phyloP scores from a whole-genome alignment of 2,797 vertebrate species.

The Galago senegalensis region DNA sequence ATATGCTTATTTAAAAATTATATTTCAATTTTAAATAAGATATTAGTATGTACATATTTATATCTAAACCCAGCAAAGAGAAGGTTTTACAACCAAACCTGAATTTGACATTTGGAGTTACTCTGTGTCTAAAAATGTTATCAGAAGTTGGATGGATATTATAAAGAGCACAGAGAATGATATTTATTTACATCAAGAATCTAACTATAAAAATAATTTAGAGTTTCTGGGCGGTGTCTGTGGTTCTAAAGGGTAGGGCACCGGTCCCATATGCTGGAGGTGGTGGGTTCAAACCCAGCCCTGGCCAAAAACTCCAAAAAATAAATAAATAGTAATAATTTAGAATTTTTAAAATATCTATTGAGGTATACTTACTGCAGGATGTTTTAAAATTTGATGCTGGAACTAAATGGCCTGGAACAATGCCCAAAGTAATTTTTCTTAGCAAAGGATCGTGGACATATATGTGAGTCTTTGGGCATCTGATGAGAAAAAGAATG shows the following conservation, averaged over 20 bases:
- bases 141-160: background rate
- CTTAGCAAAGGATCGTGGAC: background rate
- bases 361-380: background rate
- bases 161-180: background rate
- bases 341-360: conserved; percentile 57
- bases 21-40: conserved; percentile 26
- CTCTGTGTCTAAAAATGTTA: conserved; percentile 37
- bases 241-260: no score
- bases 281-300: no score
- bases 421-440: conserved; percentile 32
- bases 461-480: background rate
- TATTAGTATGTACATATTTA: background rate
- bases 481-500: background rate
- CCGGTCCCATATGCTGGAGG: no score
- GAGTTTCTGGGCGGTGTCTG: background rate
- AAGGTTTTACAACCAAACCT: background rate
- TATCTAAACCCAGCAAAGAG: background rate
- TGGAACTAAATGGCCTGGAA: conserved; percentile 28
- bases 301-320: no score
- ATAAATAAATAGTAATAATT: background rate
- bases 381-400: background rate
- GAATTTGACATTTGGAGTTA: background rate
- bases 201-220: conserved; percentile 25
- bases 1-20: background rate
- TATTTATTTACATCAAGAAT: background rate